These are phyloP conservation scores for Drosophila subobscura DNA, from an alignment of 1,140 invertebrate genomes.

Conservation along the genomic window DNA sequence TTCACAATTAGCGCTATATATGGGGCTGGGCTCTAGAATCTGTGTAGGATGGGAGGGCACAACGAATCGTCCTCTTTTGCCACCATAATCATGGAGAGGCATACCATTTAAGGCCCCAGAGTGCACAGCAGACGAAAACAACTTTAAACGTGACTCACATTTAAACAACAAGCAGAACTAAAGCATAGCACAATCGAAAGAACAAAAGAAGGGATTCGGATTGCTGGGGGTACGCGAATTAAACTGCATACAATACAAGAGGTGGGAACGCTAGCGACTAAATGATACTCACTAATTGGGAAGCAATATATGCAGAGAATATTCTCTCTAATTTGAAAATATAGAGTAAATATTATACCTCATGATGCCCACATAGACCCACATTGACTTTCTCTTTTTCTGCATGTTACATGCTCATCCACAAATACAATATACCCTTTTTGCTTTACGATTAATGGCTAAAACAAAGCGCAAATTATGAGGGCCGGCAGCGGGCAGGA, in stretches of 20 bases:
- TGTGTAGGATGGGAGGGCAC: constrained; percentile 16
- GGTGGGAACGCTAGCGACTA: too few relatives aligned
- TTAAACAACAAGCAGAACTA: constrained; percentile 38
- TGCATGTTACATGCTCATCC: too few relatives aligned
- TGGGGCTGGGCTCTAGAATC: constrained; percentile 38
- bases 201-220: constrained; percentile 21
- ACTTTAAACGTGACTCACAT: constrained; percentile 79
- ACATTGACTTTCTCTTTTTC: too few relatives aligned
- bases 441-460: too few relatives aligned
- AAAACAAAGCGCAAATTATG: constrained; percentile 77
- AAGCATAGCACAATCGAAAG: background rate
- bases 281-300: too few relatives aligned
- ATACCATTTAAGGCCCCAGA: constrained; percentile 62
- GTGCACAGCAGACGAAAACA: constrained; percentile 35
- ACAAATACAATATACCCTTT: too few relatives aligned
- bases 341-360: too few relatives aligned
- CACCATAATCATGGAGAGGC: constrained; percentile 41
- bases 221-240: constrained; percentile 40
- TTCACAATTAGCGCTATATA: constrained; percentile 77
- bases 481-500: constrained; percentile 44
- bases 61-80: background rate
- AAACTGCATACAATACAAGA: constrained; percentile 62
- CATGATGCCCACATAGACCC: too few relatives aligned
- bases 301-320: too few relatives aligned
- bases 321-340: too few relatives aligned